Evolutionary conservation across 2,888 invertebrate genomes (phyloP), one percentile per base, ranked within the genome.

Genomic region (Diarsia brunnea): DNA sequence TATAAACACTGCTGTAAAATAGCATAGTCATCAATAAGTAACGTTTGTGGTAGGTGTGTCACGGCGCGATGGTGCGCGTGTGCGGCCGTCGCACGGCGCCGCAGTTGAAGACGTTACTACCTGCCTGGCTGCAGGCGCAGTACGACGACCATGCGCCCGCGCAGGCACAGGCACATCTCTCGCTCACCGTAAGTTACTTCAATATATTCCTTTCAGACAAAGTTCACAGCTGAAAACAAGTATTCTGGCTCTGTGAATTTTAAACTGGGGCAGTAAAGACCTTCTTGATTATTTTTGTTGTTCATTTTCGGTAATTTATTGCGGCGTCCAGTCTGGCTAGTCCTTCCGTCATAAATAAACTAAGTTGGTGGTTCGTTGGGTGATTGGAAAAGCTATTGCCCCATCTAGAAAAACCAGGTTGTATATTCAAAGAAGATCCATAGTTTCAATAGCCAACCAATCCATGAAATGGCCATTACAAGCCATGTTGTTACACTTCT

Each of bases 131-230:
- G 89, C 97, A 98, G 64, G 98, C 98, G 70, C 98, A 98, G 91
- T 98, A 98, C 95, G 99, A 99, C 93, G 98, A 98, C 19, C 98
- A 98, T 94, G 98, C 98, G 58, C 98, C 99, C 16, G 98, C 98
- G 49, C 85, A 84, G 75, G 83, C 93, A 0, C 87, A 86, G 63
- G 91, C 91, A 0, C 75, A 76, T 1, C 67, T 58, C 82, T 89
- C 93, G 51, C 91, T 94, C 69, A 71, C 85, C 63, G 93, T 92
- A 73, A 71, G 76, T 79, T 21, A n/a, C 43, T 12, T 24, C 24
- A 55, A 14, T 55, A 10, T 55, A 14, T 0, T 60, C 1, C 19
- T 27, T 27, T 60, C 19, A 19, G 58, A 27, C 8, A n/a, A 58
- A 58, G 55, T 55, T 5, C 55, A 55, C 14, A 55, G 55, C 24